Conservation (phyloP, 2,113 vertebrate genomes). For the Hucho hucho region DNA sequence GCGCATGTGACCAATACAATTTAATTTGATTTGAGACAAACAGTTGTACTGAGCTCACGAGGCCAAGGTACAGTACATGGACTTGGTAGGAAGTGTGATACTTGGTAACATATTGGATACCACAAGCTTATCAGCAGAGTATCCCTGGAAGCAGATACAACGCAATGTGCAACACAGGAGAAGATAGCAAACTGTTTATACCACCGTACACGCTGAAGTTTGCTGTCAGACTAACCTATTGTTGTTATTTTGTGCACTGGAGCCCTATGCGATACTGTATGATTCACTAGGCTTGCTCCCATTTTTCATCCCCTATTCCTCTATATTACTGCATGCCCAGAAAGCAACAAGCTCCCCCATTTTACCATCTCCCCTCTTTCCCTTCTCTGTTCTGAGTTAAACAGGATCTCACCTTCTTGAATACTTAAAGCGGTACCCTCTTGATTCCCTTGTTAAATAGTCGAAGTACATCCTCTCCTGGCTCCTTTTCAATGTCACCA, state of each 20-base stretch:
- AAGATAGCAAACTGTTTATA: constrained; percentile 38
- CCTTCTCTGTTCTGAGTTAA: constrained; percentile 17
- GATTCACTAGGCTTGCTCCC: constrained; percentile 35
- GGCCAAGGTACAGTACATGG: too few relatives aligned
- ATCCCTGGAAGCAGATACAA: constrained; percentile 37
- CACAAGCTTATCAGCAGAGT: constrained; percentile 50
- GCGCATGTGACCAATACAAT: too few relatives aligned
- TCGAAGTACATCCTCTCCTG: constrained; percentile 32
- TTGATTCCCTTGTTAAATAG: constrained; percentile 42
- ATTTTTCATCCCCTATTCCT: constrained; percentile 44
- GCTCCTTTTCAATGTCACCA: constrained; percentile 33
- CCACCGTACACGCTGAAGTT: constrained; percentile 28
- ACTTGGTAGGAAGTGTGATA: constrained; percentile 19
- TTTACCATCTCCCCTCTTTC: constrained; percentile 1
- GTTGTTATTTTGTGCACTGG: constrained; percentile 36
- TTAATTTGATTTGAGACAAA: too few relatives aligned
- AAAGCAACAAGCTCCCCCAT: constrained; percentile 7
- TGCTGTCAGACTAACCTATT: constrained; percentile 38
- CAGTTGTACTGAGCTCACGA: too few relatives aligned
- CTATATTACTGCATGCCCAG: constrained; percentile 29
- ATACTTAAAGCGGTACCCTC: constrained; percentile 24
- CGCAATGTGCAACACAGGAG: constrained; percentile 30
- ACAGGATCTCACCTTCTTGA: constrained; percentile 8
- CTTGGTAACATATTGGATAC: constrained; percentile 11
- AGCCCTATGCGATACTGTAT: constrained; percentile 44